Conservation (phyloP, 2,113 vertebrate species). For the Emydura subglobosa region DNA sequence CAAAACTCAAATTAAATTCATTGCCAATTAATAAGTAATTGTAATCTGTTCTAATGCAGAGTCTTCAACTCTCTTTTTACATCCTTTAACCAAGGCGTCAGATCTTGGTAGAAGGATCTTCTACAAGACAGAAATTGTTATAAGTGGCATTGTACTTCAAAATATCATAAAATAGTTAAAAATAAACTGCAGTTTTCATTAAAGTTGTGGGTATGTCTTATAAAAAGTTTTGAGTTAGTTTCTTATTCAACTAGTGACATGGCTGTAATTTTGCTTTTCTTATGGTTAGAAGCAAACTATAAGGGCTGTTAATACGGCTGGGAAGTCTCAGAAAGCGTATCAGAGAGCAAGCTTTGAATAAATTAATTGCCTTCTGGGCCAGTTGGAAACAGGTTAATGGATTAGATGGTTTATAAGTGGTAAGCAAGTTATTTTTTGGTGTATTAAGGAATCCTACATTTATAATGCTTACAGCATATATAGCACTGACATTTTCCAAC, state of each 20-base stretch:
- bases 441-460: slow-evolving; percentile 28
- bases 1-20: not conserved
- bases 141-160: not conserved
- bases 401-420: not conserved
- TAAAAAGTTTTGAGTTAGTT: not conserved
- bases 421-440: slow-evolving; percentile 30
- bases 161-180: not conserved
- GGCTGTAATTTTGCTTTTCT: slow-evolving; percentile 1
- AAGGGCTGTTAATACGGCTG: not conserved
- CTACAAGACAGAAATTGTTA: not conserved
- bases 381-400: not conserved
- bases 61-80: not conserved
- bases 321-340: not conserved
- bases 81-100: not conserved
- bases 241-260: not conserved
- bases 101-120: not conserved
- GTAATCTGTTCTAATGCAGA: accelerated
- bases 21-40: not conserved
- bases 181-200: not conserved
- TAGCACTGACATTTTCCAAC: slow-evolving; percentile 24
- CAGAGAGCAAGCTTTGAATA: slow-evolving; percentile 27
- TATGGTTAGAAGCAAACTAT: not conserved
- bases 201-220: not conserved
- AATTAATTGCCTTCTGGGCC: not conserved
- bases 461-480: slow-evolving; percentile 17